Percentiles rank a stretch among this genome's conserved stretches.
Evolutionary conservation across 2,888 invertebrate genomes (phyloP).

Genomic region (Drosophila acutilabella): DNA sequence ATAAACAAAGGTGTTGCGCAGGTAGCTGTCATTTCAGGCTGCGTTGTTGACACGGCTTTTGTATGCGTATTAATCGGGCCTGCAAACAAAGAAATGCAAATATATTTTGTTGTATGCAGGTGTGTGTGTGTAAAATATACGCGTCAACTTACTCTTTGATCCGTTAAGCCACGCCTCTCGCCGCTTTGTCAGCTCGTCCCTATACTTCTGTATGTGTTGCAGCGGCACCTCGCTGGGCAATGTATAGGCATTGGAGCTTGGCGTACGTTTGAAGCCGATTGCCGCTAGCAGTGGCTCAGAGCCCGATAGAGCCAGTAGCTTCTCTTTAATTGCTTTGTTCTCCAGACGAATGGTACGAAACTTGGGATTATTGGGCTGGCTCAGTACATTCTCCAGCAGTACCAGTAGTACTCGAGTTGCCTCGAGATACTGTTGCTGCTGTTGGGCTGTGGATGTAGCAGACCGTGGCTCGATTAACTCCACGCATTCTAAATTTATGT

Average conservation of each 20-base stretch:
- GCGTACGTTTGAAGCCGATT: conserved; percentile 80
- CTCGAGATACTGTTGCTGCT: conserved; percentile 78
- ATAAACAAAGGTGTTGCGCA: conserved; percentile 59
- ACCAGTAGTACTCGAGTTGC: conserved; percentile 83
- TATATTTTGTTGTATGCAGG: neutral
- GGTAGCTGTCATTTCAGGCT: conserved; percentile 28
- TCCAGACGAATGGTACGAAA: conserved; percentile 83
- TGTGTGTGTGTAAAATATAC: neutral
- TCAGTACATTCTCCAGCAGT: conserved; percentile 83
- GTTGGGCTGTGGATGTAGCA: conserved; percentile 38
- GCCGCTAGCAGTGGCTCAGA: conserved; percentile 78
- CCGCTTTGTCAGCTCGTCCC: conserved; percentile 76
- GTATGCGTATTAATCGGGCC: conserved; percentile 44
- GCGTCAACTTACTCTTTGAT: conserved; percentile 39
- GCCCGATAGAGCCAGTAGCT: conserved; percentile 80
- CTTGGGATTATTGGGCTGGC: conserved; percentile 82
- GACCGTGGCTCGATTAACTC: conserved; percentile 67
- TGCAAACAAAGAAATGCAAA: conserved; percentile 16
- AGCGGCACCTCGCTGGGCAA: conserved; percentile 79
- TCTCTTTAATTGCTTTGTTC: conserved; percentile 84
- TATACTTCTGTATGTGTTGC: conserved; percentile 80
- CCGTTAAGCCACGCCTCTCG: conserved; percentile 74
- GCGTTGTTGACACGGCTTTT: conserved; percentile 15
- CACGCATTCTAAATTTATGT: conserved; percentile 72
- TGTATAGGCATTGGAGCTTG: conserved; percentile 66